A percentile compares a stretch with the other conserved stretches of the same genome.
phyloP scores from a whole-genome alignment of 2,888 invertebrate genomes.

The Melitaea athalia region DNA sequence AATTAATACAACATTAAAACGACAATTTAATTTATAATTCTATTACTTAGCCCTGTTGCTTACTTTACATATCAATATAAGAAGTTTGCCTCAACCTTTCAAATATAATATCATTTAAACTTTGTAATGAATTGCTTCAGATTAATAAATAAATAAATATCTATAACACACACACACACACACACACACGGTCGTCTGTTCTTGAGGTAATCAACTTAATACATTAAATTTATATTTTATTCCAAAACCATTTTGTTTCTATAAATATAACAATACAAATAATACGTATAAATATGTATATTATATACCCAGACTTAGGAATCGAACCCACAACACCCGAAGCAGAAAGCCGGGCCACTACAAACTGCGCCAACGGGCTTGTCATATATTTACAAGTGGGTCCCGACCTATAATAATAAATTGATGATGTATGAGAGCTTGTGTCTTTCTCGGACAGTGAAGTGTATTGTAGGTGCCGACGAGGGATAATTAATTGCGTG shows the following conservation, averaged over 20 bases:
- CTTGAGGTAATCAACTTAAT: no score
- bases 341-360: no score
- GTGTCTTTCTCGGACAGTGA: slow-evolving; percentile 28
- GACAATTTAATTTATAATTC: not conserved
- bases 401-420: slow-evolving; percentile 26
- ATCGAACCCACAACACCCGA: no score
- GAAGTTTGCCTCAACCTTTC: slow-evolving; percentile 22
- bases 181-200: no score
- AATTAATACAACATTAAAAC: not conserved
- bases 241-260: no score
- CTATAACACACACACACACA: not conserved
- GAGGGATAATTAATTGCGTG: slow-evolving; percentile 26
- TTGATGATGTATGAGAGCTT: slow-evolving; percentile 20
- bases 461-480: slow-evolving; percentile 33
- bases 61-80: slow-evolving; percentile 19
- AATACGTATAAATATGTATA: no score
- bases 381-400: slow-evolving; percentile 12
- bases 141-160: slow-evolving; percentile 13
- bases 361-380: no score
- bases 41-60: slow-evolving; percentile 1
- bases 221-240: no score
- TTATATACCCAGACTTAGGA: no score
- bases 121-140: slow-evolving; percentile 23
- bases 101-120: slow-evolving; percentile 17
- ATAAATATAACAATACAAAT: no score